A percentile compares a stretch with the other conserved stretches of the same genome.
Conservation (phyloP, 53 echinoderm and acorn worm species). For the Holothuria scabra region DNA sequence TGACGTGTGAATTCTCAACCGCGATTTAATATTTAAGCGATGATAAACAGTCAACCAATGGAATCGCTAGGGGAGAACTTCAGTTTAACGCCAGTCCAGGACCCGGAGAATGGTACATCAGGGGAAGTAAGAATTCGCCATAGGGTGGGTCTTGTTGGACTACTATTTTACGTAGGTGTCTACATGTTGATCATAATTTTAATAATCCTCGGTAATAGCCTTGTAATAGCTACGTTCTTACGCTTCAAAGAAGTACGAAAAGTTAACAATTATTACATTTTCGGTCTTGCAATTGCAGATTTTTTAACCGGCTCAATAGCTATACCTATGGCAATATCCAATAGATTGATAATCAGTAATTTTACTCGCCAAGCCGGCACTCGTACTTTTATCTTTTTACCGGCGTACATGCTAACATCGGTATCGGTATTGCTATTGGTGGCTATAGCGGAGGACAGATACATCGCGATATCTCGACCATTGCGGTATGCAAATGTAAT, state of each 20-base stretch:
- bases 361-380: conserved; percentile 4
- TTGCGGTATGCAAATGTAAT: neutral
- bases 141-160: neutral
- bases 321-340: conserved; percentile 2
- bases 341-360: neutral
- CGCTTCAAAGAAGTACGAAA: conserved; percentile 1
- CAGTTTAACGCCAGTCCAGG: no score
- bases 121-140: neutral
- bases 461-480: conserved; percentile 28
- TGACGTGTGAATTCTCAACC: no score
- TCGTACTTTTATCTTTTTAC: neutral
- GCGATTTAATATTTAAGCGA: no score
- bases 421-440: neutral
- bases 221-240: neutral
- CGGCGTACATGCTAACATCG: neutral
- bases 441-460: conserved; percentile 3
- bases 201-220: neutral
- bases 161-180: neutral
- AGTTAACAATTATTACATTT: conserved; percentile 3
- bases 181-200: neutral
- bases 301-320: neutral
- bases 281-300: neutral
- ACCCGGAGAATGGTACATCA: neutral
- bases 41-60: no score
- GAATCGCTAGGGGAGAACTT: no score